phyloP scores from a whole-genome alignment of 1,140 invertebrate species.

The Drosophila hydei region DNA sequence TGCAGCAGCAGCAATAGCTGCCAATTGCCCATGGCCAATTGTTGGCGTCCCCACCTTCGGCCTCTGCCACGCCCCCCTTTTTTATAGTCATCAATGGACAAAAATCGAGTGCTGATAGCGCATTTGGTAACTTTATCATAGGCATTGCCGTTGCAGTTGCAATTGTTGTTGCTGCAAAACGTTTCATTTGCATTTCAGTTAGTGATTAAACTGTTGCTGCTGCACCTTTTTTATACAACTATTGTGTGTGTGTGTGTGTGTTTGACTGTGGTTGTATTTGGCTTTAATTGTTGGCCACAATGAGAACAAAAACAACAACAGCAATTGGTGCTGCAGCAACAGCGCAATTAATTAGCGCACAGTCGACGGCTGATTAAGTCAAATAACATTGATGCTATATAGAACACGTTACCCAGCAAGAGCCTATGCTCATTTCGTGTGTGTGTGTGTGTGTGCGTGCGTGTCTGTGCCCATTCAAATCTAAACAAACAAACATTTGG shows the following conservation, averaged over 20 bases:
- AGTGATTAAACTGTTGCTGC: conserved; percentile 53
- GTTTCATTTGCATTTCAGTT: conserved; percentile 73
- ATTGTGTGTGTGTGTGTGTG: conserved; percentile 9
- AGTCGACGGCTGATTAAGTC: conserved; percentile 60
- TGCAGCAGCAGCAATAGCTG: conserved; percentile 18
- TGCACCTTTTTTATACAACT: conserved; percentile 43
- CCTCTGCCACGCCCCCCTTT: not conserved
- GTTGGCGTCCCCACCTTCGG: not conserved
- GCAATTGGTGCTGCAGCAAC: not conserved
- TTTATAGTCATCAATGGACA: conserved; percentile 61
- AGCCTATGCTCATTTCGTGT: conserved; percentile 4
- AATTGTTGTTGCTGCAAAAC: conserved; percentile 47
- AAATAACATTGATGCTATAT: conserved; percentile 31
- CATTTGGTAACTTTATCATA: conserved; percentile 74
- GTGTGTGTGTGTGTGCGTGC: conserved; percentile 8
- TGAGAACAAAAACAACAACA: conserved; percentile 21
- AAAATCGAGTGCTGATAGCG: conserved; percentile 77
- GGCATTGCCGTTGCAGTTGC: conserved; percentile 22
- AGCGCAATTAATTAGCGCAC: conserved; percentile 67
- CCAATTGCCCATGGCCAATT: conserved; percentile 38
- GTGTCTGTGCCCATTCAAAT: conserved; percentile 38
- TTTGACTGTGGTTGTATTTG: conserved; percentile 17
- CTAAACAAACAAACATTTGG: conserved; percentile 50
- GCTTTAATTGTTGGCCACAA: conserved; percentile 37
- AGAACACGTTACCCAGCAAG: not conserved